Base-by-base conservation (phyloP, 2,797 vertebrate species). In the Syngnathus rostellatus region DNA sequence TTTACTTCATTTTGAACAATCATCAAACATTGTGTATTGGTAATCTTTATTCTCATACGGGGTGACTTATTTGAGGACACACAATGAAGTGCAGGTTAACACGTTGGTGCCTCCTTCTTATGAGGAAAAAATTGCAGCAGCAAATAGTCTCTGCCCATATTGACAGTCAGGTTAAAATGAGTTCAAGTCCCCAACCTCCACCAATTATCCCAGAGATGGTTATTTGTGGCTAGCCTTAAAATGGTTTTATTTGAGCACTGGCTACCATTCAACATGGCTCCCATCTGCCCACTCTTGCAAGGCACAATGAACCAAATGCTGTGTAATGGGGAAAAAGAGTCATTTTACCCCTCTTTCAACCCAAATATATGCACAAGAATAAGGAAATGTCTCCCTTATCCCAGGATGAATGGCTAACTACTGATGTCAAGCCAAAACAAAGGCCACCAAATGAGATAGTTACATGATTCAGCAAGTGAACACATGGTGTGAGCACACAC, bases 221-320 rank as follows among this genome's bases (percentile, higher is more conserved):
- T 86, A 83, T 83, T 86, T 85, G 80, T 77, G 84, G 83, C 80
- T 75, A 72, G 85, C 87, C 84, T 67, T 83, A 69, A 62, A 69
- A 89, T 91, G 89, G 85, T 89, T 89, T 82, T 38, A 85, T 84
- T 90, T 90, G 86, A 79, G 76, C 65, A 48, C 53, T 70, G 23
- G 81, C 86, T 88, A 87, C 88, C 80, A 83, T 88, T 82, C 77
- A 85, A 82, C 79, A 81, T 81, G 82, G 71, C 72, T 83, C 80
- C 76, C 81, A 86, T 81, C 77, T 72, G 75, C 79, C 62, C 21
- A 51, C 68, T 55, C 73, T 66, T 73, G 81, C 63, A 58, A 77
- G 76, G 69, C 71, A 68, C 72, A 70, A 63, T 69, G 73, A 77
- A 73, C 77, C 69, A 72, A 75, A 60, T 64, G 72, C 76, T 72